Evolutionary conservation across 2,797 vertebrate species (phyloP), one percentile per base, ranked within the genome.

Genomic region (Manis pentadactyla): DNA sequence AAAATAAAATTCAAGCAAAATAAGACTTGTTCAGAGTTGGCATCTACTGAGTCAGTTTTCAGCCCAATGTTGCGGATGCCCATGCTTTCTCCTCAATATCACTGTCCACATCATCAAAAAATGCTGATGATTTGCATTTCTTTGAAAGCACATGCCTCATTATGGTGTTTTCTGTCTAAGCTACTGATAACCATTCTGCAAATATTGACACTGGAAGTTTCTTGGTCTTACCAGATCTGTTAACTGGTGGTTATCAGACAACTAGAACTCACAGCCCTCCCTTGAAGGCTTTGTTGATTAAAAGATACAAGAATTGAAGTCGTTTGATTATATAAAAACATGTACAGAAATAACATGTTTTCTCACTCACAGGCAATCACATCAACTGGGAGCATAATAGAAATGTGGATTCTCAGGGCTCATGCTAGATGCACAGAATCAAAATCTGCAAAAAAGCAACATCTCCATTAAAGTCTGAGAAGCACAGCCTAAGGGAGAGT

Each of bases 131-230:
- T 11, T 9, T 23, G 46, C 8, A 4, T 53, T 55, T 64, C 66
- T 83, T 51, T 66, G 49, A 77, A 95, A 78, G 3, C 51, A 4
- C 4, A 11, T 7, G 25, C 25, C 19, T 1, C 42, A 69, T 69
- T 81, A 34, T 42, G 27, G 12, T 31, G 39, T 82, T 95, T 87
- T 82, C 78, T 71, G 77, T 79, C n/a, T 11, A 94, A 91, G 51
- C 7, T 77, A 37, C 46, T 59, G 31, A 79, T 59, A 59, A 2
- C 42, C n/a, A 18, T 55, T 74, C 57, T 55, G 34, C 13, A 93
- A 37, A 18, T 93, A 81, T 78, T 79, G 59, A 93, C 39, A 13
- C 5, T 34, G 25, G 11, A 10, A 55, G 8, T 42, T 55, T 77
- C 61, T 90, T 86, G 13, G 9, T 77, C 86, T 82, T 57, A 88